Evolutionary conservation across 2,797 vertebrate species (phyloP), one percentile per base, ranked within the genome.

Genomic region (Catostomus latipinnis): DNA sequence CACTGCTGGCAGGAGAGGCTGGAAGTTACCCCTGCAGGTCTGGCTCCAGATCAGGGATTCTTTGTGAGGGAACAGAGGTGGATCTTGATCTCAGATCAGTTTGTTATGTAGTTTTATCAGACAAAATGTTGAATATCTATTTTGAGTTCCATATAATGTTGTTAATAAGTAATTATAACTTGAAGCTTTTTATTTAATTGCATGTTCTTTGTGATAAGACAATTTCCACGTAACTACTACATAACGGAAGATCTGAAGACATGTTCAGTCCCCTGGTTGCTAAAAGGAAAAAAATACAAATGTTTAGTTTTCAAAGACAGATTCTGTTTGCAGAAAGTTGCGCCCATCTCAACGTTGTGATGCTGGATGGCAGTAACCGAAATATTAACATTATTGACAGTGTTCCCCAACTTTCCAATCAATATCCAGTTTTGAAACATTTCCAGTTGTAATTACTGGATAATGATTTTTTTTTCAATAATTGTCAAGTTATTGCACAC

Each of bases 11-110:
- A 62, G 56, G 75, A 46, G 18, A 50, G 71, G 71, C 78, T 80
- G 62, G 77, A 80, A 73, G 71, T 80, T 80, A 77, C 69, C 69
- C 81, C 81, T 62, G 63, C 45, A 66, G 78, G 62, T 74, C 78
- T 80, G 16, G 52, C 63, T 69, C 54, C 8, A 54, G 63, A 82
- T 74, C 65, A 52, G 60, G 76, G 34, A n/a, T 69, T 63, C 57
- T 63, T 71, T 80, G 46, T 58, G 7, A 60, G 56, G 53, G 53
- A 60, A 72, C 70, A 8, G 54, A n/a, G 65, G 6, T 34, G 34
- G 11, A 60, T 67, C 63, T 57, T 58, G 43, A 66, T 80, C 60
- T 50, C 53, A 68, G 71, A 80, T 80, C 48, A 18, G 18, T 58
- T 65, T 74, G 70, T 80, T 80, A n/a, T n/a, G n/a, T 73, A 13